Percentiles rank a stretch among this genome's conserved stretches.
Conservation (phyloP, 2,113 vertebrate species). For the Odontesthes bonariensis region DNA sequence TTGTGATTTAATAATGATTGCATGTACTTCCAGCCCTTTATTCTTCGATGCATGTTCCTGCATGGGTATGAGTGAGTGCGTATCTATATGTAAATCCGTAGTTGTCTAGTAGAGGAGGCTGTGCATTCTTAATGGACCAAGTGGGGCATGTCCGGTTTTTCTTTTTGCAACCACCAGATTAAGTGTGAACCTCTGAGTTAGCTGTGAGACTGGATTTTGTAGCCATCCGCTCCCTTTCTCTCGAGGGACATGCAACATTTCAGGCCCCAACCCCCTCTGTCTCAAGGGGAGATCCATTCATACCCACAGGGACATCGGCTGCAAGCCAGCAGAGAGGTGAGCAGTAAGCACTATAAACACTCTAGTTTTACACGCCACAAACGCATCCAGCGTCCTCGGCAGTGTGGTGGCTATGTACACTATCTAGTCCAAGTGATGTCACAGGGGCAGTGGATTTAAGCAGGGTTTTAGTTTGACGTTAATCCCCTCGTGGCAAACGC, state of each 20-base stretch:
- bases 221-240: constrained; percentile 1
- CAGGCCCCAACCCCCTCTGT: constrained; percentile 27
- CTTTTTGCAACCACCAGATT: constrained; percentile 38
- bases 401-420: constrained; percentile 48
- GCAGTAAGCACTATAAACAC: constrained; percentile 48
- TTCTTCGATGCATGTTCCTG: neutral
- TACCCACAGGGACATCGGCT: constrained; percentile 33
- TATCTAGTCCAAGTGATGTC: constrained; percentile 77
- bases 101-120: constrained; percentile 62
- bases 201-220: constrained; percentile 20
- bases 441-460: constrained; percentile 77
- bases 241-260: constrained; percentile 33
- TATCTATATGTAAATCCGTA: constrained; percentile 18
- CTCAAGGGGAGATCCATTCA: constrained; percentile 50
- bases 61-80: neutral
- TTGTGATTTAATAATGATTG: neutral
- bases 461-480: constrained; percentile 90
- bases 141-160: constrained; percentile 20
- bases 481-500: constrained; percentile 84
- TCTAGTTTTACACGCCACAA: constrained; percentile 41
- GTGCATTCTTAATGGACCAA: constrained; percentile 6
- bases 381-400: constrained; percentile 48
- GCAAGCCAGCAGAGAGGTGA: constrained; percentile 40
- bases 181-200: constrained; percentile 27
- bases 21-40: no score